Evolutionary conservation across 2,797 vertebrate genomes (phyloP).

Genomic region (Spondyliosoma cantharus): DNA sequence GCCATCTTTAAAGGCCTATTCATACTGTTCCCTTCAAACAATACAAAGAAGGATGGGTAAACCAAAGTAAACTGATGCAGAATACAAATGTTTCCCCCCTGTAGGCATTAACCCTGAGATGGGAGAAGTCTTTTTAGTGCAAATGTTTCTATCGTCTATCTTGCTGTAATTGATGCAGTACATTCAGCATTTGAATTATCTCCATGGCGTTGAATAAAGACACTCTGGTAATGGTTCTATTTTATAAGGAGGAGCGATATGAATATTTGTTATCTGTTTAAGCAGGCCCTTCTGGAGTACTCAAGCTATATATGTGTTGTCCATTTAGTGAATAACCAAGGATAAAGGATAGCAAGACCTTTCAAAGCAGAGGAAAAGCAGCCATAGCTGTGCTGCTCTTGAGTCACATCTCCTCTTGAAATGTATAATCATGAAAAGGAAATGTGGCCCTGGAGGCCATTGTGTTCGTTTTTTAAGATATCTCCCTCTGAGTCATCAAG

Average conservation of each 20-base stretch:
- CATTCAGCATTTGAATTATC: conserved; percentile 17
- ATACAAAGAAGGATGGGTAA: neutral
- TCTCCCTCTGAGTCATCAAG: neutral
- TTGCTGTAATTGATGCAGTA: conserved; percentile 28
- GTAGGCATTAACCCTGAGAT: conserved; percentile 13
- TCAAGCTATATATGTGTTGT: conserved; percentile 26
- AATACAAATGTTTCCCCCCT: neutral
- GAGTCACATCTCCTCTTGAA: conserved; percentile 1
- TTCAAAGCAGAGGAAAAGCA: conserved; percentile 21
- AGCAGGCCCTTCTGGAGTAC: neutral
- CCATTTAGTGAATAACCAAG: conserved; percentile 10
- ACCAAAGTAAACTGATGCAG: conserved; percentile 14
- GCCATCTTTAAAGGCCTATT: conserved; percentile 16
- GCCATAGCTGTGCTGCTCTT: conserved; percentile 1
- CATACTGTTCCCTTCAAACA: conserved; percentile 6
- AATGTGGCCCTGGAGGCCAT: neutral
- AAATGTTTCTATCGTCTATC: conserved; percentile 10
- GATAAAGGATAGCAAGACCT: conserved; percentile 12
- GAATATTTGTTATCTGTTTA: conserved; percentile 29
- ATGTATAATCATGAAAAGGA: conserved; percentile 5
- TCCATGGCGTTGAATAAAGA: conserved; percentile 8
- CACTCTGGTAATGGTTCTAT: neutral
- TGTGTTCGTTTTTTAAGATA: neutral
- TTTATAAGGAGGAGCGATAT: neutral
- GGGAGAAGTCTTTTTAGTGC: conserved; percentile 3